phyloP scores from a whole-genome alignment of 2,888 invertebrate genomes.

The Gastrophysa polygoni region DNA sequence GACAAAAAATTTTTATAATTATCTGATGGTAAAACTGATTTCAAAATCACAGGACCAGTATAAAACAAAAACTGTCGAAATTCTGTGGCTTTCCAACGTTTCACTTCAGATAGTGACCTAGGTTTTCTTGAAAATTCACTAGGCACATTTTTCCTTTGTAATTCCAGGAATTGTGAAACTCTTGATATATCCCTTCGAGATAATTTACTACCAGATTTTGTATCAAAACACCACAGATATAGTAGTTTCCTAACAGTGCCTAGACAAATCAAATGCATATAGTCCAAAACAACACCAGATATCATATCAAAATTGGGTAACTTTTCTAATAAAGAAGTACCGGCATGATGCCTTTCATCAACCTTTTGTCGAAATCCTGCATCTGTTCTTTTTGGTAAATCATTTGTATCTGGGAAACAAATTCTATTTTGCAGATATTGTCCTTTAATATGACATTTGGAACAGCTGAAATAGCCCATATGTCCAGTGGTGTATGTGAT shows the following conservation, averaged over 20 bases:
- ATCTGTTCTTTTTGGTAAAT: constrained; percentile 10
- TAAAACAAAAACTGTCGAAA: constrained; percentile 17
- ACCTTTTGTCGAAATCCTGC: constrained; percentile 11
- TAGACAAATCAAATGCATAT: no score
- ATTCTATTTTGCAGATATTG: constrained; percentile 21
- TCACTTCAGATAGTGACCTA: constrained; percentile 15
- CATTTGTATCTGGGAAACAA: constrained; percentile 17
- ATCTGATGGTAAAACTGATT: constrained; percentile 12
- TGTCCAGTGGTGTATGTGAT: constrained; percentile 18
- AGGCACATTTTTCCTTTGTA: constrained; percentile 16
- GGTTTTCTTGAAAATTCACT: constrained; percentile 38
- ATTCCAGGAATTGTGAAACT: constrained; percentile 18
- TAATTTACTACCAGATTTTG: constrained; percentile 23
- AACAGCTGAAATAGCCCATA: constrained; percentile 18
- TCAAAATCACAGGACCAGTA: constrained; percentile 19
- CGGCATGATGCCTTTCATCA: constrained; percentile 16
- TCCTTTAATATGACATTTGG: constrained; percentile 25
- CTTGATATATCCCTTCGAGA: constrained; percentile 18
- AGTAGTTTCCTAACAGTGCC: constrained; percentile 35
- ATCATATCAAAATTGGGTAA: constrained; percentile 12
- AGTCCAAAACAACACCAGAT: constrained; percentile 18
- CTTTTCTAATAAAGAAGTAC: constrained; percentile 15
- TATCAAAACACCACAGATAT: constrained; percentile 22
- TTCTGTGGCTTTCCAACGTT: constrained; percentile 12
- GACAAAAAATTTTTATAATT: constrained; percentile 35